These are phyloP conservation scores for Coregonus sp. DNA, from an alignment of 2,797 vertebrate genomes.

Conservation along the genomic window DNA sequence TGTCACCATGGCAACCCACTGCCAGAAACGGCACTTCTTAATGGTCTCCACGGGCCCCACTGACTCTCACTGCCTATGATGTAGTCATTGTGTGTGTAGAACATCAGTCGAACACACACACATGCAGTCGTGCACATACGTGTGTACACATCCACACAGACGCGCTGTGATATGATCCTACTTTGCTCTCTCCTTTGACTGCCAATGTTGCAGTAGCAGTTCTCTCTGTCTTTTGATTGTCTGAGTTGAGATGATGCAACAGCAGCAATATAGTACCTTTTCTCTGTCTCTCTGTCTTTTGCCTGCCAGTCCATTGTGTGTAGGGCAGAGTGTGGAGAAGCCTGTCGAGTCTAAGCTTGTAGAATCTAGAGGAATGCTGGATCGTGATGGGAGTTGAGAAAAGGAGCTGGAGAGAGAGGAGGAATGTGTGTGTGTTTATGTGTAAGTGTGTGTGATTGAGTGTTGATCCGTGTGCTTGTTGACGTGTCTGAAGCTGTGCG, in stretches of 20 bases:
- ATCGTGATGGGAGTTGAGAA: background rate
- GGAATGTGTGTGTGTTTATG: background rate
- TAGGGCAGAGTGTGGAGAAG: no score
- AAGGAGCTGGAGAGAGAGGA: background rate
- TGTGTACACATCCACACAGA: background rate
- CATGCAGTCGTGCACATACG: background rate
- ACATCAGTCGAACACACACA: background rate
- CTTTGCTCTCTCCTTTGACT: no score
- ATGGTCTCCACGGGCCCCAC: no score
- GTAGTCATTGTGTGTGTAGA: background rate
- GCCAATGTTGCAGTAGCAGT: no score
- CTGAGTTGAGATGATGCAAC: no score
- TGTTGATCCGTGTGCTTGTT: background rate
- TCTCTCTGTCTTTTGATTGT: no score
- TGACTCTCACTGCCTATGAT: no score
- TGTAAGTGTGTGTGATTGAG: slow-evolving; percentile 1
- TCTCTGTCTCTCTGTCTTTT: no score
- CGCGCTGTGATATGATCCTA: no score
- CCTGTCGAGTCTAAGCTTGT: background rate
- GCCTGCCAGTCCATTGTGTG: background rate
- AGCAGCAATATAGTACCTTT: no score
- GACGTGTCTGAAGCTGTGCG: background rate
- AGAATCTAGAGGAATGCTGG: background rate
- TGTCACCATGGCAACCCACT: no score
- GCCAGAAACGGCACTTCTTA: no score